These are phyloP conservation scores for Callosobruchus maculatus DNA, from an alignment of 2,888 invertebrate species.

Conservation along the genomic window DNA sequence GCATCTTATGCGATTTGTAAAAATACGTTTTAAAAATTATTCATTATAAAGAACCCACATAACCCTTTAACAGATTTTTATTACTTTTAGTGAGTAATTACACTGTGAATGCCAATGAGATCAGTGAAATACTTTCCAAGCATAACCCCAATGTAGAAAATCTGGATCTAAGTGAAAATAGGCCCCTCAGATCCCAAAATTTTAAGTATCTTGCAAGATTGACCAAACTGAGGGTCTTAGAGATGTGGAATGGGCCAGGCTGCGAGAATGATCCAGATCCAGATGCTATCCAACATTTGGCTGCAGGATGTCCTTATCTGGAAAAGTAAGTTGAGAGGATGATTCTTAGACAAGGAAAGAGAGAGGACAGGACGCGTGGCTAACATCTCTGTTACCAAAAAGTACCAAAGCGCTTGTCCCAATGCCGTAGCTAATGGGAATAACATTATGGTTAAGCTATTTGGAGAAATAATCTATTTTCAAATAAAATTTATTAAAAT, in stretches of 20 bases:
- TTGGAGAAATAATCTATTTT: too few species aligned
- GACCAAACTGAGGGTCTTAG: conserved; percentile 30
- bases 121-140: conserved; percentile 33
- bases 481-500: too few species aligned
- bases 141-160: conserved; percentile 28
- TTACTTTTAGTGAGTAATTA: conserved; percentile 30
- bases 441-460: too few species aligned
- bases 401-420: too few species aligned
- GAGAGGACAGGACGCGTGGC: too few species aligned
- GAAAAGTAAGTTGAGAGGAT: conserved; percentile 26
- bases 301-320: conserved; percentile 34
- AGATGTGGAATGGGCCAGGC: conserved; percentile 28
- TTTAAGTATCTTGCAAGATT: conserved; percentile 31
- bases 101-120: conserved; percentile 34
- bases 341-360: too few species aligned
- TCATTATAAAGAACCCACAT: too few species aligned
- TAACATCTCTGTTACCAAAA: too few species aligned
- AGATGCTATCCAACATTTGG: conserved; percentile 35
- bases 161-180: conserved; percentile 33
- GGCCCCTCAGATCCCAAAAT: conserved; percentile 30
- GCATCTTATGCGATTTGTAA: too few species aligned
- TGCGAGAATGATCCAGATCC: conserved; percentile 35
- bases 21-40: too few species aligned
- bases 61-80: background rate
- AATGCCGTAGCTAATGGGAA: too few species aligned